Evolutionary conservation across 2,797 vertebrate genomes (phyloP), one percentile per base, ranked within the genome.

Genomic region (Myiotriccus ornatus): DNA sequence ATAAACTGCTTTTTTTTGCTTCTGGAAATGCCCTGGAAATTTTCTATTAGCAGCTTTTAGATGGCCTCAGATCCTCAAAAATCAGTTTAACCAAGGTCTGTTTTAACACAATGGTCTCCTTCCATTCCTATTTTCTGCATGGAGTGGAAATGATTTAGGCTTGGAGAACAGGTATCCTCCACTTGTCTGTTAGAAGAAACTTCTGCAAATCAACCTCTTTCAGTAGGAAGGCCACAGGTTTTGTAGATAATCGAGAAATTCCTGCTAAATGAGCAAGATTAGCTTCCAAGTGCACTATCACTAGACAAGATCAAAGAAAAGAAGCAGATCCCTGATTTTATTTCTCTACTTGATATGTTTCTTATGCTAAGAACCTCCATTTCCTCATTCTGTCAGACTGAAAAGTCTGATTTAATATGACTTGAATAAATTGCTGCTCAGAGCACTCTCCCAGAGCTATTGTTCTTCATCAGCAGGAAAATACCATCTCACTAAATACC

Each of bases 101-200:
- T 34, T 47, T 47, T 46, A 12, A 6, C 2, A 0, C 5, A 32
- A 1, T 13, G 28, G 23, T 47, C 16, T 79, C 22, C 0, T 35
- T 41, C 50, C 34, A 5, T 18, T 28, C 44, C 47, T 4, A 0
- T 18, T 50, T 11, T 69, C 46, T 62, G n/a, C 19, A 0, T 3
- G 77, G 43, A 43, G 14, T 12, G 21, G 25, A 50, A 50, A 35
- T 27, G 22, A 2, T 8, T 43, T 34, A 4, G 3, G 1, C 10
- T 43, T 35, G 67, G 87, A 24, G 17, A 44, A 11, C 1, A 52
- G 21, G 18, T 30, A 5, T 14, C 19, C 37, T n/a, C 8, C 21
- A 2, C 16, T 52, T 12, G 14, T 5, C 63, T 10, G 18, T 23
- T 7, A 4, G 35, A 70, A 52, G 7, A 71, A 27, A 4, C 12